These are phyloP conservation scores for Crotalus tigris DNA, from an alignment of 2,113 vertebrate genomes.

Conservation along the genomic window DNA sequence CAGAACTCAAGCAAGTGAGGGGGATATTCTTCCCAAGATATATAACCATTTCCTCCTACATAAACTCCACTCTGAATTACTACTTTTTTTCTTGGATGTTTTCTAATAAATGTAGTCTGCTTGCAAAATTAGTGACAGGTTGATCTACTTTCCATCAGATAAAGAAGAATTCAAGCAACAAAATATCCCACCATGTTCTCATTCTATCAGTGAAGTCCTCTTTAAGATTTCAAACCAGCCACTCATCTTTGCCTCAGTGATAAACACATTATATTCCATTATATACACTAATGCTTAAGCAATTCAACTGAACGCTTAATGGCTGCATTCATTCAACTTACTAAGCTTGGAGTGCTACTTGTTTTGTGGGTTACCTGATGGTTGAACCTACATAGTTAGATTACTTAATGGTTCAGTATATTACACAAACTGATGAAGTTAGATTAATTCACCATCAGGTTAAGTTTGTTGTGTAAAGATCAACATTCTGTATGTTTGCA, in stretches of 20 bases:
- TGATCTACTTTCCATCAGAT: not conserved
- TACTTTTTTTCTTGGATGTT: not conserved
- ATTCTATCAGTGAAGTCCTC: not conserved
- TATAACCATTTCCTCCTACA: not conserved
- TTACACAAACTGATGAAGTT: not conserved
- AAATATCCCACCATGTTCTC: not conserved
- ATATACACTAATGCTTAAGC: not conserved
- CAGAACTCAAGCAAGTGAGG: not conserved
- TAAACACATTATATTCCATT: not conserved
- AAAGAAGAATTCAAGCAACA: not conserved
- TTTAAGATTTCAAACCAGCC: not conserved
- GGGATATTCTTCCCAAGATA: not conserved
- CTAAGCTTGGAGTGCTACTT: not conserved
- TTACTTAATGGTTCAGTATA: not conserved
- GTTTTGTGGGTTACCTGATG: not conserved
- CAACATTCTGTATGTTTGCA: not conserved
- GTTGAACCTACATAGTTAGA: not conserved
- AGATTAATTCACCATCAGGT: not conserved
- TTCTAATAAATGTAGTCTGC: not conserved
- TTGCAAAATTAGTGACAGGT: not conserved
- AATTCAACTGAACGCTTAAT: not conserved
- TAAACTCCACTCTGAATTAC: constrained; percentile 5
- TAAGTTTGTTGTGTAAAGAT: not conserved
- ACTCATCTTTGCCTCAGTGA: not conserved
- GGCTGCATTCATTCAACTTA: not conserved